Evolutionary conservation across 2,888 invertebrate genomes (phyloP), one percentile per base, ranked within the genome.

Genomic region (Yponomeuta plumbellus): DNA sequence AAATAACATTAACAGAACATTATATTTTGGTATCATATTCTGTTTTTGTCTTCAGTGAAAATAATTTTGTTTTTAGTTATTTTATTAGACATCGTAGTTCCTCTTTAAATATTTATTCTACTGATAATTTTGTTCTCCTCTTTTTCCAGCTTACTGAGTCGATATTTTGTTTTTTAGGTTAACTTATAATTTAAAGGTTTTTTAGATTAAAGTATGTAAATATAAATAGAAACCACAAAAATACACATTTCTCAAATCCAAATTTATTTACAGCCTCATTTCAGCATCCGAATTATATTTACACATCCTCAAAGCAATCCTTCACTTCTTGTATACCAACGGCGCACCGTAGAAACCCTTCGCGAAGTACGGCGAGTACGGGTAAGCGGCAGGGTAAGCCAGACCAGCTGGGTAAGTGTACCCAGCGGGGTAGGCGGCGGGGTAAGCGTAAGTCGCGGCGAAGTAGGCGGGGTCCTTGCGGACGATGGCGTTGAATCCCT

Each of bases 401-500:
- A 71, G 66, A 20, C 62, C 69, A 21, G 75, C 62, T 13, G 44
- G 44, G 64, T 34, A 63, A 11, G 40, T 17, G 59, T 61, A 65
- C 17, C 71, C 70, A 4, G 67, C 52, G 13, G 44, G 44, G 61
- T 66, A 11, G 21, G 73, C 72, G 10, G 75, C 76, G 67, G 77
- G 73, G 68, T 70, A 74, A 67, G 77, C 73, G 56, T 79, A 71
- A 22, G 75, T 72, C 52, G 83, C 75, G 67, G 77, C 75, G 67
- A 84, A 74, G 65, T 83, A 71, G 2, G 80, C 86, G 4, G 92
- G 92, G 80, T 91, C 92, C 68, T 91, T 91, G 73, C 88, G 84
- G 6, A 93, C 93, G 64, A 92, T 75, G 56, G 93, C 93, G 81
- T 92, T 93, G 85, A 93, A 93, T 11, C 92, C 92, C 65, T 81